A percentile compares a stretch with the other conserved stretches of the same genome.
Evolutionary conservation across 2,888 invertebrate genomes (phyloP).

Genomic region (Clanis bilineata): DNA sequence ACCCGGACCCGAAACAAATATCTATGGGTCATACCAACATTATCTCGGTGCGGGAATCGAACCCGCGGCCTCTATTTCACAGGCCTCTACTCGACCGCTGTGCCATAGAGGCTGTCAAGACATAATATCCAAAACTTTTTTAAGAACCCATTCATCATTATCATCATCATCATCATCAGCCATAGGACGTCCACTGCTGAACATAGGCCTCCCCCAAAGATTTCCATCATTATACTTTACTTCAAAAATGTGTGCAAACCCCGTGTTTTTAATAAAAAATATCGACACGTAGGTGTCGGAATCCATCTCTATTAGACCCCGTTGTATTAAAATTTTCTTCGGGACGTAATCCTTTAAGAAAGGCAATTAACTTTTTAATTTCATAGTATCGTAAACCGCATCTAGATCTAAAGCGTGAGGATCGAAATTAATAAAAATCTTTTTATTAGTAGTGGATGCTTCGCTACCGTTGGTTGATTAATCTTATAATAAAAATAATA

Average conservation of each 20-base stretch:
- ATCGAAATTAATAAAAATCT: slow-evolving; percentile 5
- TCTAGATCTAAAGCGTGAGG: slow-evolving; percentile 21
- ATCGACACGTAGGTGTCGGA: background rate
- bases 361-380: slow-evolving; percentile 55
- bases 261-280: background rate
- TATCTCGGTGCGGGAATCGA: no score
- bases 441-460: background rate
- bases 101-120: no score
- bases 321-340: background rate
- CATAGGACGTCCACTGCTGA: no score
- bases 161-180: no score
- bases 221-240: background rate
- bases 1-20: no score
- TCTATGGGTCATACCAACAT: no score
- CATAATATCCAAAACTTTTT: no score
- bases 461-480: background rate
- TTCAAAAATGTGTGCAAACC: background rate
- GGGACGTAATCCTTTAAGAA: slow-evolving; percentile 36
- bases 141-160: no score
- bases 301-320: slow-evolving; percentile 2
- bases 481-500: slow-evolving; percentile 4
- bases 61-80: no score
- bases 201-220: no score
- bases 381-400: slow-evolving; percentile 33
- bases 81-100: no score